Percentiles rank a stretch among this genome's conserved stretches.
These are phyloP conservation scores for Drosophila merina DNA, from an alignment of 2,888 invertebrate genomes.

Conservation along the genomic window DNA sequence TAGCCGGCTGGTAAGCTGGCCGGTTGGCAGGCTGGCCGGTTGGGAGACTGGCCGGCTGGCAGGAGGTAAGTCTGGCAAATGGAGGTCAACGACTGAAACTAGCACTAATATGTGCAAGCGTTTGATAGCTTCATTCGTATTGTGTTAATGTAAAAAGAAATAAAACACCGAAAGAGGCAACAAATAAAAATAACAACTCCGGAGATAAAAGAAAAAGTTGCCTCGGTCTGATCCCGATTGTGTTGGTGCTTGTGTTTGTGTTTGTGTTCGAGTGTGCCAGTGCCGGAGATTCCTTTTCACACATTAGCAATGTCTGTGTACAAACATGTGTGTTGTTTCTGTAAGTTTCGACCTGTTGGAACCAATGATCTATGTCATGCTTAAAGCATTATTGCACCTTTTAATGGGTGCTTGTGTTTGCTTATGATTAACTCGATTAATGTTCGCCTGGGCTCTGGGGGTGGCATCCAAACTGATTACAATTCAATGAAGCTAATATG, in stretches of 20 bases:
- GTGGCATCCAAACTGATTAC: background rate
- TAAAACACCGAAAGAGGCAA: slow-evolving; percentile 57
- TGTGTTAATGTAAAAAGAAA: slow-evolving; percentile 70
- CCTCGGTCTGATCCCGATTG: slow-evolving; percentile 57
- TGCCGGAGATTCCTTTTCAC: slow-evolving; percentile 22
- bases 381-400: slow-evolving; percentile 31
- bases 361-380: slow-evolving; percentile 34
- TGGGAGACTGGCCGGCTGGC: background rate
- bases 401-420: slow-evolving; percentile 30
- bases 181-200: slow-evolving; percentile 48
- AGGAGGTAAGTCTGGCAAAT: slow-evolving; percentile 70
- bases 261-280: slow-evolving; percentile 22
- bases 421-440: slow-evolving; percentile 34
- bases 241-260: slow-evolving; percentile 19
- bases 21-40: background rate
- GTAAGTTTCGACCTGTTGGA: slow-evolving; percentile 48
- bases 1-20: slow-evolving; percentile 3
- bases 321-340: slow-evolving; percentile 13
- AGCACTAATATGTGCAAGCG: slow-evolving; percentile 63
- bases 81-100: slow-evolving; percentile 82
- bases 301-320: slow-evolving; percentile 9
- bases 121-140: slow-evolving; percentile 46
- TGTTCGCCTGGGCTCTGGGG: background rate
- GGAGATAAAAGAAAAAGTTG: slow-evolving; percentile 59
- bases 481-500: slow-evolving; percentile 1